Conservation (phyloP, 2,797 vertebrate species). For the Hydrolagus colliei region DNA sequence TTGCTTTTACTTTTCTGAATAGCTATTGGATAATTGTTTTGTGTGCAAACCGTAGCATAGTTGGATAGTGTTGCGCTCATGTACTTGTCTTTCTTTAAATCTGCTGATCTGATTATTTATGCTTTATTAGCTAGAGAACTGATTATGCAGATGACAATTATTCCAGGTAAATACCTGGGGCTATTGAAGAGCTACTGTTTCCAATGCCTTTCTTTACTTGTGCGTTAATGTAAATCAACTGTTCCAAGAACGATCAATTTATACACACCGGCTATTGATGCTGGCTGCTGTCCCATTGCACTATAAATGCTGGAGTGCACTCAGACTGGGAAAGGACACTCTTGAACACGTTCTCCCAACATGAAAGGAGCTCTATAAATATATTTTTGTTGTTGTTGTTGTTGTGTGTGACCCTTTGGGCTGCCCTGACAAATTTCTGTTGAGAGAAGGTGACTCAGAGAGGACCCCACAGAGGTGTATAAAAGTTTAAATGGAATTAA, state of each 20-base stretch:
- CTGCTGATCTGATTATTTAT: neutral
- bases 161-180: neutral
- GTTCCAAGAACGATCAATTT: neutral
- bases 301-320: too few relatives aligned
- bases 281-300: too few relatives aligned
- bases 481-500: too few relatives aligned
- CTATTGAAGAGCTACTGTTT: neutral
- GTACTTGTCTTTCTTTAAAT: neutral
- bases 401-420: too few relatives aligned
- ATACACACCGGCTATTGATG: too few relatives aligned
- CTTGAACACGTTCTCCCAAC: too few relatives aligned
- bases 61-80: neutral
- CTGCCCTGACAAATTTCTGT: too few relatives aligned
- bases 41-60: neutral
- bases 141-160: neutral
- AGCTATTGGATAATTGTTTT: neutral
- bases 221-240: neutral
- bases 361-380: too few relatives aligned
- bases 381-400: too few relatives aligned
- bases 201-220: neutral
- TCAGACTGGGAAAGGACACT: too few relatives aligned
- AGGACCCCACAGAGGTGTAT: too few relatives aligned
- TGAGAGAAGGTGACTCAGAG: too few relatives aligned
- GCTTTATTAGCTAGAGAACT: neutral
- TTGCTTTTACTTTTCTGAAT: neutral